Base-by-base conservation (phyloP, 2,797 vertebrate species). In the Ficedula albicollis region DNA sequence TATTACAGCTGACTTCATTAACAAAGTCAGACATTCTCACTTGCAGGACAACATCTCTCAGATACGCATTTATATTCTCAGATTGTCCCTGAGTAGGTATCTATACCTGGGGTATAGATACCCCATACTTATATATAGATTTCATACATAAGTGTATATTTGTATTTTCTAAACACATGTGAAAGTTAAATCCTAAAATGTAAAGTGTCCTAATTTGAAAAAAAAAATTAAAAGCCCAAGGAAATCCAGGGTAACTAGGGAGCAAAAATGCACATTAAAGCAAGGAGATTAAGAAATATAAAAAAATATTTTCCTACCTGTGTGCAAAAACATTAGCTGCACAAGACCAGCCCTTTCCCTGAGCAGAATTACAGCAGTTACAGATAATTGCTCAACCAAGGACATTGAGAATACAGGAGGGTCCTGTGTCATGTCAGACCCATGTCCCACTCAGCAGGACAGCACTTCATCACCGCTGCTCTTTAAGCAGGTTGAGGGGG, bases 1-100 rank as follows among this genome's bases (percentile, higher is more conserved):
- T 56, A 48, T 80, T 80, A 84, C 29, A 60, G 32, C 29, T 93
- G 60, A 87, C n/a, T 84, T 80, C 64, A 80, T 74, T 63, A 93
- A 32, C 23, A 73, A 13, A 22, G 19, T 70, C 60, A 93, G 56
- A 36, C 2, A 3, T 52, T 83, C 41, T 96, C 38, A 94, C 72
- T 54, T 88, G 36, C 49, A 73, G 84, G 82, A 83, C 49, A 56
- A 41, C 43, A 69, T 84, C 54, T 79, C 56, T 92, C 63, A 63
- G 44, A 66, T 21, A 77, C 14, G 4, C 14, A 75, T 92, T 87
- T 80, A 55, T 83, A 87, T 72, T 67, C 39, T 59, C 54, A 44
- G 34, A n/a, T 54, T 79, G n/a, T 20, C 19, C 21, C 54, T 63
- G 39, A 51, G 54, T 43, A 79, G 21, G 25, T 13, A 46, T 46